Evolutionary conservation across 2,888 invertebrate genomes (phyloP).

Genomic region (Drosophila acutilabella): DNA sequence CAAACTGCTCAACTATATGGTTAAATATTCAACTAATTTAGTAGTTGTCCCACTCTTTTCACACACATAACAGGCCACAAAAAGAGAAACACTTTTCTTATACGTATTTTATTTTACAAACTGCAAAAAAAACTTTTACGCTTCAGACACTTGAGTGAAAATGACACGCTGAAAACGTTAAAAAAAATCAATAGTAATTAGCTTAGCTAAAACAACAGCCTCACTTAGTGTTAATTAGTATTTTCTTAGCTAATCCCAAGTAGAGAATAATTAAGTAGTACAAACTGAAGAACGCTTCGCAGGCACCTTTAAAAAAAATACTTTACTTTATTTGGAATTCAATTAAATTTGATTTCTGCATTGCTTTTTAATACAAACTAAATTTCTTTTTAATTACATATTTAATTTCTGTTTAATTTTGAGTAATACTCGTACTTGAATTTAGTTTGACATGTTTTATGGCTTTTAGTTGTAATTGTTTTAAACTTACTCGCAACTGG

Average conservation of each 20-base stretch:
- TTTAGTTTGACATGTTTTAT: constrained; percentile 34
- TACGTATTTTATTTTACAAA: constrained; percentile 9
- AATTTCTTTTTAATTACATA: constrained; percentile 9
- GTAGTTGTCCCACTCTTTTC: not conserved
- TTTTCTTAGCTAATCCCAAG: not conserved
- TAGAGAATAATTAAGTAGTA: constrained; percentile 5
- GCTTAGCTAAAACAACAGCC: not conserved
- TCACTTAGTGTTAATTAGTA: constrained; percentile 7
- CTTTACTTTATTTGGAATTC: constrained; percentile 7
- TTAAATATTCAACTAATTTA: not conserved
- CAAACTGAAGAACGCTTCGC: constrained; percentile 18
- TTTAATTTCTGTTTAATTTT: constrained; percentile 11
- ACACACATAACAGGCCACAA: not conserved
- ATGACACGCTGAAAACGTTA: constrained; percentile 14
- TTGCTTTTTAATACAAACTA: constrained; percentile 14
- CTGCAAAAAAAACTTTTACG: not conserved
- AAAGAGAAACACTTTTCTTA: too few species aligned
- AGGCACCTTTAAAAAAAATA: constrained; percentile 20
- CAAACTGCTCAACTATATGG: too few species aligned
- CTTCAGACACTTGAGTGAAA: constrained; percentile 14
- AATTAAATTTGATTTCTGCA: constrained; percentile 3
- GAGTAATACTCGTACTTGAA: constrained; percentile 13
- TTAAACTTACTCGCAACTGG: constrained; percentile 31
- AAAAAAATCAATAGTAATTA: constrained; percentile 43
- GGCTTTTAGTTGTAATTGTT: constrained; percentile 45